Percentiles rank a stretch among this genome's conserved stretches.
Evolutionary conservation across 2,113 vertebrate species (phyloP).

Genomic region (Brachypteracias leptosomus): DNA sequence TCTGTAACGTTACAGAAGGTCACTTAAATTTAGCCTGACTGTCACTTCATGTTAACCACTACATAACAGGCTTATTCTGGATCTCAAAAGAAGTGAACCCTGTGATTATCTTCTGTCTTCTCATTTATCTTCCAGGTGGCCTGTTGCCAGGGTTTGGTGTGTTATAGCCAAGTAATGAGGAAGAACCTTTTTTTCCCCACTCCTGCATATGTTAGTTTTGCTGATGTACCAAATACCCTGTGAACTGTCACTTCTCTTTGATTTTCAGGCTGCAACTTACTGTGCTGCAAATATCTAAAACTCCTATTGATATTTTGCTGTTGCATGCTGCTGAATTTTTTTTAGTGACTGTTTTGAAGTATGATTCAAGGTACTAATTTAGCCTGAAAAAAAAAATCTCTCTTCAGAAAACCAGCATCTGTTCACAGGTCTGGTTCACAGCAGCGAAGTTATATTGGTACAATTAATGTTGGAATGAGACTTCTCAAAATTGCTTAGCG

Average conservation of each 20-base stretch:
- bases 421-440: not conserved
- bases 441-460: not conserved
- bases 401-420: constrained; percentile 8
- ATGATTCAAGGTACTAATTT: not conserved
- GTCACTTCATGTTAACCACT: not conserved
- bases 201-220: not conserved
- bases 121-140: constrained; percentile 19
- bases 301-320: not conserved
- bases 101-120: constrained; percentile 28
- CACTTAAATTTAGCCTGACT: not conserved
- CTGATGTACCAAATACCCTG: not conserved
- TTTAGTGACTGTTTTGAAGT: not conserved
- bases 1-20: not conserved
- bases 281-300: not conserved
- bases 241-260: not conserved
- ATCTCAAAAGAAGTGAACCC: constrained; percentile 1
- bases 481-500: not conserved
- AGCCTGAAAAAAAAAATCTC: not conserved
- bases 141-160: not conserved
- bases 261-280: not conserved
- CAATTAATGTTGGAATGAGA: not conserved
- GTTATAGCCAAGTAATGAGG: not conserved
- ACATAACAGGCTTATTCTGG: not conserved
- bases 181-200: not conserved
- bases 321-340: not conserved